Evolutionary conservation across 2,797 vertebrate species (phyloP).

Genomic region (Gadopsis bispinosus): DNA sequence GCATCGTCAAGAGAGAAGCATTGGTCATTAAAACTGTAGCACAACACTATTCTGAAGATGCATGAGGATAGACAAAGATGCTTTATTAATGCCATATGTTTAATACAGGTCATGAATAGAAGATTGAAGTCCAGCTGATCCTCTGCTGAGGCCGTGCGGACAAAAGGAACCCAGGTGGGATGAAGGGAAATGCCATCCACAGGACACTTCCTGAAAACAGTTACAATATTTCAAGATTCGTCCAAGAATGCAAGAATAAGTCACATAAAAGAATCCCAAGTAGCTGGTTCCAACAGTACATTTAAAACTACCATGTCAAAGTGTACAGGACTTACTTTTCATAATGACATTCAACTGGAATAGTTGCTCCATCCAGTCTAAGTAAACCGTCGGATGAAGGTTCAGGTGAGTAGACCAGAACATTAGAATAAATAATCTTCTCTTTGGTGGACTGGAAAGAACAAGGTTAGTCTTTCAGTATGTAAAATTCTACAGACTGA

Average conservation of each 20-base stretch:
- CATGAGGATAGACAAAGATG: background rate
- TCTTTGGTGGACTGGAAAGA: constrained; percentile 70
- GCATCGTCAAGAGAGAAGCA: background rate
- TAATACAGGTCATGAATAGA: constrained; percentile 77
- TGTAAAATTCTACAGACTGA: background rate
- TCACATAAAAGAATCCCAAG: background rate
- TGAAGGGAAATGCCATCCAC: constrained; percentile 63
- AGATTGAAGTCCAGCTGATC: constrained; percentile 75
- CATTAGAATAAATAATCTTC: constrained; percentile 76
- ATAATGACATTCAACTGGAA: constrained; percentile 82
- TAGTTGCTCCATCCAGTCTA: constrained; percentile 56
- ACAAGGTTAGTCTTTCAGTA: background rate
- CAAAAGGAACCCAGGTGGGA: constrained; percentile 72
- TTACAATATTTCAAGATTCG: background rate
- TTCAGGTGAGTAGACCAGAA: constrained; percentile 74
- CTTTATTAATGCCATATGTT: background rate
- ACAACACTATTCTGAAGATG: background rate
- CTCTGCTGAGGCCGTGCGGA: constrained; percentile 40
- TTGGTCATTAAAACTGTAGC: background rate
- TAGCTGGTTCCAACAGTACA: background rate
- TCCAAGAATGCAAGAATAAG: background rate
- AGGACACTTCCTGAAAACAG: constrained; percentile 65
- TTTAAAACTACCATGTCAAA: fast-evolving
- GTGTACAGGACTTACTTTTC: constrained; percentile 59
- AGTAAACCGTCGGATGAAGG: constrained; percentile 70